phyloP scores from a whole-genome alignment of 2,888 invertebrate species.

The Trichacis sp. region DNA sequence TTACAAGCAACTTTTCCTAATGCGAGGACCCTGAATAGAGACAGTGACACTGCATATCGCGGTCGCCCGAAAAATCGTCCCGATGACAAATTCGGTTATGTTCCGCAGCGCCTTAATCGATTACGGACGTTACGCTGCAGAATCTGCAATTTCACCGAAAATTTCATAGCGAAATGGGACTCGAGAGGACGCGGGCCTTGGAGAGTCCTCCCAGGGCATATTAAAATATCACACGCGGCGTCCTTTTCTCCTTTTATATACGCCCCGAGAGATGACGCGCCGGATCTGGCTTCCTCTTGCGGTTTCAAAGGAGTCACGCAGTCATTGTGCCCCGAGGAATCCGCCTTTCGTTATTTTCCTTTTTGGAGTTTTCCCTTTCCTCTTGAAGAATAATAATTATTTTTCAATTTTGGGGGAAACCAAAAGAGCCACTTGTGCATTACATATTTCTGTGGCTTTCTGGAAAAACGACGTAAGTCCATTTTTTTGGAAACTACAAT shows the following conservation, averaged over 20 bases:
- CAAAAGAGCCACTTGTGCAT: no score
- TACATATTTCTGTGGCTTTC: no score
- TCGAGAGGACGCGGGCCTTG: conserved; percentile 15
- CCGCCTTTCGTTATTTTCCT: no score
- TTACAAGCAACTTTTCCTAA: conserved; percentile 8
- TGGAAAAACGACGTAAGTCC: no score
- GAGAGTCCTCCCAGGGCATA: conserved; percentile 27
- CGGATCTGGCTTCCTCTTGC: conserved; percentile 42
- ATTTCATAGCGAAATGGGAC: conserved; percentile 16
- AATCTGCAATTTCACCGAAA: conserved; percentile 37
- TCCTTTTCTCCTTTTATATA: conserved; percentile 34
- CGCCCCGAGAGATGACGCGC: conserved; percentile 44
- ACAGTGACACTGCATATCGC: conserved; percentile 26
- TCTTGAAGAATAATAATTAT: no score
- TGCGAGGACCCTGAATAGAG: conserved; percentile 6
- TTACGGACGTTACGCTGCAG: conserved; percentile 57
- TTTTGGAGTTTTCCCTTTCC: no score
- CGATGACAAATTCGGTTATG: conserved; percentile 49
- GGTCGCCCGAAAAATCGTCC: conserved; percentile 10
- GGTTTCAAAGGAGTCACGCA: conserved; percentile 50
- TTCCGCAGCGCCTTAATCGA: conserved; percentile 49
- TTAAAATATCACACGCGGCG: conserved; percentile 48
- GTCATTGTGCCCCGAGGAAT: conserved; percentile 47
- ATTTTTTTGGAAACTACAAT: no score
- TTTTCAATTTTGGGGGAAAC: no score